Conservation (phyloP, 2,113 vertebrate species). For the Pelecanus crispus region DNA sequence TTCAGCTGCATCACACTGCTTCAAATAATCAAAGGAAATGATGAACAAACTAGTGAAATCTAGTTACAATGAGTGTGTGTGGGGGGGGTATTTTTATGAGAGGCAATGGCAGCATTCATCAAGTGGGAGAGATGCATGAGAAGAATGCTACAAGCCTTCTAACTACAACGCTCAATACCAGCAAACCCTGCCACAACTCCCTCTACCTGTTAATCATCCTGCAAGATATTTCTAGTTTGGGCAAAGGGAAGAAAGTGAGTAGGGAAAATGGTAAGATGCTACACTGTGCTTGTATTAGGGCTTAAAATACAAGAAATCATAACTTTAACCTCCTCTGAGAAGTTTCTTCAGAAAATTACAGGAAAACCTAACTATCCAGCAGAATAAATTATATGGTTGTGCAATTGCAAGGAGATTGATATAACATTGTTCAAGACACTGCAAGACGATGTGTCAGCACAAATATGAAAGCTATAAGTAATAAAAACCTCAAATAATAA, state of each 20-base stretch:
- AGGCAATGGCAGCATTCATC: background rate
- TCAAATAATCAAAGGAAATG: background rate
- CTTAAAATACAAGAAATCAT: background rate
- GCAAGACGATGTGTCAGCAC: background rate
- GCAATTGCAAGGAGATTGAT: background rate
- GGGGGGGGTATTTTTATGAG: conserved; percentile 8
- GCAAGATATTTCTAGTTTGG: background rate
- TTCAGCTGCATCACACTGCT: background rate
- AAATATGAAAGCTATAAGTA: conserved; percentile 17
- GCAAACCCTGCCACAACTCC: background rate
- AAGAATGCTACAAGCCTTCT: background rate
- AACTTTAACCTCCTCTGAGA: background rate
- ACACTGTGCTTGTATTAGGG: background rate
- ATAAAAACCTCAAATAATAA: conserved; percentile 10
- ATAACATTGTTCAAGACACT: background rate
- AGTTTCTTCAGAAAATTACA: background rate
- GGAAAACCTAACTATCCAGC: background rate
- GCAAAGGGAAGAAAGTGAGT: background rate
- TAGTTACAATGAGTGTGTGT: background rate
- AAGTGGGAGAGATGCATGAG: background rate
- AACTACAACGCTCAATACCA: background rate
- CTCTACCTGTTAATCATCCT: background rate
- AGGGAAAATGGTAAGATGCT: background rate
- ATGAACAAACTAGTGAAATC: background rate
- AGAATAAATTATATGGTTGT: background rate